Evolutionary conservation across 2,888 invertebrate genomes (phyloP).

Genomic region (Drosophila dives): DNA sequence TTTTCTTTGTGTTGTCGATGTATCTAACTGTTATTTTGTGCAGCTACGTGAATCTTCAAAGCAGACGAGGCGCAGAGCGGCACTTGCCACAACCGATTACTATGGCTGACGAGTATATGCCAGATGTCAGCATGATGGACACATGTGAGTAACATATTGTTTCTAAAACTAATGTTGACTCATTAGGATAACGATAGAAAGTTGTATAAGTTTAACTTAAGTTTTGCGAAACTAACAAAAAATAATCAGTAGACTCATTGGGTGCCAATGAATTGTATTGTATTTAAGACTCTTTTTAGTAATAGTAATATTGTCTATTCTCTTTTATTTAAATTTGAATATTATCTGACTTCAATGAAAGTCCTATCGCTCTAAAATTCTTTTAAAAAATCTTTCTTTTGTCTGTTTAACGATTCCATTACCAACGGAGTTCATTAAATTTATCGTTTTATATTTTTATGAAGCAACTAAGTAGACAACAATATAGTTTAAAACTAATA

Average conservation of each 20-base stretch:
- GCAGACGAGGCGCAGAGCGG: conserved; percentile 34
- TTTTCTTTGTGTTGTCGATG: conserved; percentile 14
- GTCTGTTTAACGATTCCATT: background rate
- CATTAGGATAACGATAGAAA: conserved; percentile 22
- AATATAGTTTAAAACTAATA: background rate
- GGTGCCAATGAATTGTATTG: background rate
- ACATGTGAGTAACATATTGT: conserved; percentile 83
- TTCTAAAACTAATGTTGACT: conserved; percentile 13
- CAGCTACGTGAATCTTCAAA: conserved; percentile 53
- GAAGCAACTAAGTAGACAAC: background rate
- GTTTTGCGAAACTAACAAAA: conserved; percentile 1
- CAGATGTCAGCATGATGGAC: conserved; percentile 83
- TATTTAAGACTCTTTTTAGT: background rate
- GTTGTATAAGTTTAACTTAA: conserved; percentile 2
- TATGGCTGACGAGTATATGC: conserved; percentile 84
- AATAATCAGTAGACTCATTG: background rate
- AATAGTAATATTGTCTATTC: background rate
- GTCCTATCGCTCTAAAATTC: background rate
- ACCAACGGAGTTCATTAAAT: background rate
- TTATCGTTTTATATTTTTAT: background rate
- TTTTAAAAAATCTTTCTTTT: background rate
- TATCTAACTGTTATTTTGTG: conserved; percentile 60
- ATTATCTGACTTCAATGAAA: background rate
- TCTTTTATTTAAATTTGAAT: background rate
- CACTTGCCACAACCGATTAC: conserved; percentile 65